A percentile compares a stretch with the other conserved stretches of the same genome.
phyloP scores from a whole-genome alignment of 37 sponge, comb jelly and placozoan species.

The Crambe crambe region DNA sequence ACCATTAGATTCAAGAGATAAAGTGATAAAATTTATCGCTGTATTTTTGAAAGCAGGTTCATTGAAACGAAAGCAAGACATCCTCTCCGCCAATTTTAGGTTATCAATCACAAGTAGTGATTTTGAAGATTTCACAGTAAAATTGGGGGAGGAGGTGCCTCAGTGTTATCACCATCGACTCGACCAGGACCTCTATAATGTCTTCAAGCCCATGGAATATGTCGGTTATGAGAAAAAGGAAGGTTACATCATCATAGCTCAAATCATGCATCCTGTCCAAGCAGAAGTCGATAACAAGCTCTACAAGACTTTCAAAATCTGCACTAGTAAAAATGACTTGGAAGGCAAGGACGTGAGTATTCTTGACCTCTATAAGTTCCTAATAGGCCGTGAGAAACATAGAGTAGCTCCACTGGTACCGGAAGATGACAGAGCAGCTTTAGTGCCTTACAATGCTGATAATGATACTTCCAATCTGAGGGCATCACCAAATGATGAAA shows the following conservation, averaged over 20 bases:
- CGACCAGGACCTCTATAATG: constrained; percentile 36
- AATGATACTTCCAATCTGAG: not conserved
- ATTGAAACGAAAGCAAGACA: too few relatives aligned
- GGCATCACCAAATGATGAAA: not conserved
- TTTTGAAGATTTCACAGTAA: not conserved
- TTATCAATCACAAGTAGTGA: not conserved
- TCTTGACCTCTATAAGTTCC: constrained; percentile 49
- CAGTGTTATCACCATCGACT: constrained; percentile 28
- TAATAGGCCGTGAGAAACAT: constrained; percentile 7
- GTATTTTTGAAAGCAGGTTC: not conserved
- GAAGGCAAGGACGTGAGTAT: constrained; percentile 34
- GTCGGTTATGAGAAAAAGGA: constrained; percentile 79
- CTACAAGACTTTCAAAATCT: constrained; percentile 7
- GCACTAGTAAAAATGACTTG: too few relatives aligned
- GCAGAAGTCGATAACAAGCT: not conserved
- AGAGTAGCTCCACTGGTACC: not conserved
- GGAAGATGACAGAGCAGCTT: not conserved
- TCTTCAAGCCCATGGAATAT: constrained; percentile 56
- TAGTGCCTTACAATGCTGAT: not conserved
- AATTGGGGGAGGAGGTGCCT: constrained; percentile 44
- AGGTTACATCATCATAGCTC: constrained; percentile 46
- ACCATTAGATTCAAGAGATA: not conserved
- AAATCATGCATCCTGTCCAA: constrained; percentile 29
- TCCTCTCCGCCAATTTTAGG: not conserved
- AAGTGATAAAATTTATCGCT: not conserved